Conservation (phyloP, 2,113 vertebrate genomes). For the Enhydra lutris region DNA sequence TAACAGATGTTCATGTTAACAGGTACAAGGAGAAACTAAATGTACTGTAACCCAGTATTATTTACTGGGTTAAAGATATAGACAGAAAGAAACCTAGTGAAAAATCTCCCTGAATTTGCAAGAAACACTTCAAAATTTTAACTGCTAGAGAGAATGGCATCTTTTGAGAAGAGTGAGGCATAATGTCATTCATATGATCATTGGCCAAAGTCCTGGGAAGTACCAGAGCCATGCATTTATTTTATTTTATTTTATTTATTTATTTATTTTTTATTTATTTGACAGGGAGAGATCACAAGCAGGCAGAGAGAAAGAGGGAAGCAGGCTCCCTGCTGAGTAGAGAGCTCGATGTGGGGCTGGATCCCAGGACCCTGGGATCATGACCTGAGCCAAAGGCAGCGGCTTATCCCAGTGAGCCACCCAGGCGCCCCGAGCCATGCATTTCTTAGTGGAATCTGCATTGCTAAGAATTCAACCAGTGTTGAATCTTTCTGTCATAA, state of each 20-base stretch:
- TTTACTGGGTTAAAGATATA: constrained; percentile 33
- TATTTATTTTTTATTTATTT: too few species aligned
- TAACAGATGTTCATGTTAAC: constrained; percentile 2
- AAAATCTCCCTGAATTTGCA: background rate
- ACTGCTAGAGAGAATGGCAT: background rate
- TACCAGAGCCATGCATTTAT: background rate
- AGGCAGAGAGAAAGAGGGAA: too few species aligned
- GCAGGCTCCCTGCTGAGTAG: too few species aligned
- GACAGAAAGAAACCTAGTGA: constrained; percentile 34
- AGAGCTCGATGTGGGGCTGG: too few species aligned
- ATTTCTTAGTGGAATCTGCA: background rate
- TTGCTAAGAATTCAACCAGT: background rate
- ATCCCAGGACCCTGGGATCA: too few species aligned
- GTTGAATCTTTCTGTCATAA: background rate
- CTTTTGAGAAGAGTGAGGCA: background rate
- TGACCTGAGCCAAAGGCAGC: too few species aligned
- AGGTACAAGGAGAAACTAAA: constrained; percentile 26
- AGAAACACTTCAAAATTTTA: background rate
- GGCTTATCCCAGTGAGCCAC: too few species aligned
- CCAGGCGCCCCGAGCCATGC: background rate
- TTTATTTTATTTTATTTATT: accelerated
- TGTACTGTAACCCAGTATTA: background rate
- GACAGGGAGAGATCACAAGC: too few species aligned
- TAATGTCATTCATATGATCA: background rate
- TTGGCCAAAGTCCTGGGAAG: background rate